A percentile compares a stretch with the other conserved stretches of the same genome.
These are phyloP conservation scores for Drosophila siamana DNA, from an alignment of 2,888 invertebrate species.

Conservation along the genomic window DNA sequence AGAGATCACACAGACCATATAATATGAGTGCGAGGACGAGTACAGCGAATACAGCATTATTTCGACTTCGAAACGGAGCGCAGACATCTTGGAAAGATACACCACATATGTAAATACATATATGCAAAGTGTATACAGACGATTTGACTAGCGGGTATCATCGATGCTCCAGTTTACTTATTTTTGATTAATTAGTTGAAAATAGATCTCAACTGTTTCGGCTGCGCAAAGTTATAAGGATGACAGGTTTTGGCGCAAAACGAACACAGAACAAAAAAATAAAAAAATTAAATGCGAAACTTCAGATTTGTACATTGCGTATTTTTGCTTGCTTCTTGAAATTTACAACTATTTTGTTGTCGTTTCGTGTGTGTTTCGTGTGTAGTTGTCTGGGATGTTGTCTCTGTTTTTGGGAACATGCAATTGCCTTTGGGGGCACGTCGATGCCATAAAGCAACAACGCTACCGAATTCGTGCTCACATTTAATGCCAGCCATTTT, in stretches of 20 bases:
- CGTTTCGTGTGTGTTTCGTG: not conserved
- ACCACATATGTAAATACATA: conserved; percentile 11
- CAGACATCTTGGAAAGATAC: conserved; percentile 50
- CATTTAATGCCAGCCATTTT: conserved; percentile 58
- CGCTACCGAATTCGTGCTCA: conserved; percentile 32
- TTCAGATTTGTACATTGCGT: conserved; percentile 31
- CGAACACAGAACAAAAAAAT: conserved; percentile 4
- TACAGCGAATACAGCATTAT: no score
- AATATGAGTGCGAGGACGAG: conserved; percentile 12
- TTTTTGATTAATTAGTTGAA: conserved; percentile 81
- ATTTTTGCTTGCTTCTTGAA: conserved; percentile 16
- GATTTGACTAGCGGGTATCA: conserved; percentile 52
- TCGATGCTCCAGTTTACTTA: conserved; percentile 80
- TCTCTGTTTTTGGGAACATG: conserved; percentile 48
- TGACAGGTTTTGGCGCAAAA: conserved; percentile 66
- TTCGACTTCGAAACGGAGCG: conserved; percentile 42
- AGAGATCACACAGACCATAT: conserved; percentile 24
- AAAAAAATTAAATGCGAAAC: conserved; percentile 29
- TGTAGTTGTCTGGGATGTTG: conserved; percentile 14
- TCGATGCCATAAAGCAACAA: conserved; percentile 27
- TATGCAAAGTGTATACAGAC: conserved; percentile 17
- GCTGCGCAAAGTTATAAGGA: conserved; percentile 55
- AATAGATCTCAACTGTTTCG: conserved; percentile 69
- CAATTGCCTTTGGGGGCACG: conserved; percentile 61
- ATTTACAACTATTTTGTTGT: conserved; percentile 49